A percentile compares a stretch with the other conserved stretches of the same genome.
phyloP scores from a whole-genome alignment of 2,113 vertebrate genomes.

The Bagarius yarrelli region DNA sequence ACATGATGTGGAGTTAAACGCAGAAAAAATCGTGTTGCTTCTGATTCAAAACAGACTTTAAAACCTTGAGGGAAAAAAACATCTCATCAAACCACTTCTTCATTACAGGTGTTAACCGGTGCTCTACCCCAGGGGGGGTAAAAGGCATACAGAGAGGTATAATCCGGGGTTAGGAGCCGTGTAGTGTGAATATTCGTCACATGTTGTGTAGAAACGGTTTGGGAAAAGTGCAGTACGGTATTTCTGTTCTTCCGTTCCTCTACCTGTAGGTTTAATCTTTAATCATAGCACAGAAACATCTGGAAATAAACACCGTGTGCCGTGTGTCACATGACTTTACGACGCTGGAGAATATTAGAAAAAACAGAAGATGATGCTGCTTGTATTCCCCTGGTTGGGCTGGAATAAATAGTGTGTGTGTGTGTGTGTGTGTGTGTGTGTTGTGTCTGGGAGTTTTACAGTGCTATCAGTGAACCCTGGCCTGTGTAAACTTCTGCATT shows the following conservation, averaged over 20 bases:
- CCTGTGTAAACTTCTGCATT: neutral
- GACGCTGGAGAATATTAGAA: too few relatives aligned
- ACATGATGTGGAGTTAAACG: too few relatives aligned
- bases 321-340: neutral
- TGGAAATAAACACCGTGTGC: neutral
- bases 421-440: neutral
- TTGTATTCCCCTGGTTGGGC: too few relatives aligned
- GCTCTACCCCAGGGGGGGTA: too few relatives aligned
- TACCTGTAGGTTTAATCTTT: neutral
- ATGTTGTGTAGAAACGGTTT: neutral
- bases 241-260: neutral
- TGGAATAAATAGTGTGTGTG: neutral
- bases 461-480: constrained; percentile 23
- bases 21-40: too few relatives aligned
- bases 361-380: neutral
- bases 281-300: neutral
- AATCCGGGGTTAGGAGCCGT: too few relatives aligned
- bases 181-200: too few relatives aligned
- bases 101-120: too few relatives aligned
- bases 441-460: constrained; percentile 8
- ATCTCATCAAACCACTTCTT: too few relatives aligned
- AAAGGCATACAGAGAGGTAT: too few relatives aligned
- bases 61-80: too few relatives aligned
- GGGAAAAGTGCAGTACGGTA: neutral
- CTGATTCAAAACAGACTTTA: too few relatives aligned